These are phyloP conservation scores for Pseudomyrmex sp. DNA, from an alignment of 1,140 invertebrate genomes.

Conservation along the genomic window DNA sequence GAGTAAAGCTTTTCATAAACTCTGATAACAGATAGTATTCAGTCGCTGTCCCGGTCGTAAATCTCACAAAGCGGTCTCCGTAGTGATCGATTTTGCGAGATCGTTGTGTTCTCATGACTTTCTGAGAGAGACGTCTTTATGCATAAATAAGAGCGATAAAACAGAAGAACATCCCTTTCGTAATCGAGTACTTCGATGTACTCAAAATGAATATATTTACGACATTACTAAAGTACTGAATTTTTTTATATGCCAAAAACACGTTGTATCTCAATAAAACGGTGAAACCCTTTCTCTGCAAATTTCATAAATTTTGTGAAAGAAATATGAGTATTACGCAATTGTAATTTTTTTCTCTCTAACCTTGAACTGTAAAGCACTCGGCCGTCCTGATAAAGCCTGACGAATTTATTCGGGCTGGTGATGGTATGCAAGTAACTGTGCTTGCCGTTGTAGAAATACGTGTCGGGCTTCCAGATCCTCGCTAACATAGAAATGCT, in stretches of 20 bases:
- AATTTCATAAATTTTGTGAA: not conserved
- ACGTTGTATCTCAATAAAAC: not conserved
- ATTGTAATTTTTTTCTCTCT: not conserved
- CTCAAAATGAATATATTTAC: not conserved
- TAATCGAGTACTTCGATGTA: not conserved
- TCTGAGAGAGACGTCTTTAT: not conserved
- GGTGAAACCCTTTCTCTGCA: not conserved
- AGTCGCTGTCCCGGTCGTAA: not conserved
- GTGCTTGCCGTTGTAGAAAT: slow-evolving; percentile 94
- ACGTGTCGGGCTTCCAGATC: slow-evolving; percentile 97
- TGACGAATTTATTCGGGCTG: slow-evolving; percentile 95
- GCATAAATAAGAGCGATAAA: not conserved
- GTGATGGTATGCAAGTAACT: slow-evolving; percentile 96
- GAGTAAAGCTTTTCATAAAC: not conserved
- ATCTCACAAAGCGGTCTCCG: not conserved
- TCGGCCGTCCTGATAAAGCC: slow-evolving; percentile 92
- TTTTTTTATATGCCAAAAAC: not conserved
- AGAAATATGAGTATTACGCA: not conserved
- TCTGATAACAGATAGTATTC: slow-evolving; percentile 9
- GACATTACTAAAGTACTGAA: not conserved
- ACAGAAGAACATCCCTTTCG: not conserved
- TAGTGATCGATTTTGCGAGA: not conserved
- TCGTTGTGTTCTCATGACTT: slow-evolving; percentile 4
- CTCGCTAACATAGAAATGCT: slow-evolving; percentile 91
- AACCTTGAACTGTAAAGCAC: slow-evolving; percentile 95